Evolutionary conservation across 2,797 vertebrate species (phyloP).

Genomic region (Arctocebus calabarensis): DNA sequence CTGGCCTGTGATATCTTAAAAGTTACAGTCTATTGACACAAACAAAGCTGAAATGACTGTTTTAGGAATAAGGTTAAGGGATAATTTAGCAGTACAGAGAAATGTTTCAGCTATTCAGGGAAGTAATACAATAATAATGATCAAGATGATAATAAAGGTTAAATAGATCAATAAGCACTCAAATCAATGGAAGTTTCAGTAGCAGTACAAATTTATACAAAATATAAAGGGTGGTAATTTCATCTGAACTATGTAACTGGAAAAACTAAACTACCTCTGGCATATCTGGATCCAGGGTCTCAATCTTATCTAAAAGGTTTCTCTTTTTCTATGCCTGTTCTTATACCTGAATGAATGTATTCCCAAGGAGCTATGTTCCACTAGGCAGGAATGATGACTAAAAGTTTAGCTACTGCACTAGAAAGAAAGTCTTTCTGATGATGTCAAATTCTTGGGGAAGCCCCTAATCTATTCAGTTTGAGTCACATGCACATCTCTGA

Average conservation of each 20-base stretch:
- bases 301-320: not conserved
- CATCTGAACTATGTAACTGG: not conserved
- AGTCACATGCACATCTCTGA: not conserved
- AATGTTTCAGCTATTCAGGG: not conserved
- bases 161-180: not conserved
- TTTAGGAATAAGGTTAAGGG: not conserved
- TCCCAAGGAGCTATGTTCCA: not conserved
- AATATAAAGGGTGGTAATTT: not conserved
- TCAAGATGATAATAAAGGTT: not conserved
- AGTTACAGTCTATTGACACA: not conserved
- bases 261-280: not conserved
- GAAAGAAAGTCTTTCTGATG: not conserved
- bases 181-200: not conserved
- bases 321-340: not conserved
- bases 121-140: not conserved
- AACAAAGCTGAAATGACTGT: not conserved
- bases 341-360: not conserved
- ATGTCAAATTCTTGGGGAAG: not conserved
- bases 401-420: not conserved
- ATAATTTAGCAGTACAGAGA: not conserved
- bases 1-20: not conserved
- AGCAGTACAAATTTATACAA: not conserved
- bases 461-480: not conserved
- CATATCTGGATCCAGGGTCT: not conserved
- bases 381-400: not conserved